Conservation (phyloP, 2,797 vertebrate genomes). For the Parotocinclus haroldoi region DNA sequence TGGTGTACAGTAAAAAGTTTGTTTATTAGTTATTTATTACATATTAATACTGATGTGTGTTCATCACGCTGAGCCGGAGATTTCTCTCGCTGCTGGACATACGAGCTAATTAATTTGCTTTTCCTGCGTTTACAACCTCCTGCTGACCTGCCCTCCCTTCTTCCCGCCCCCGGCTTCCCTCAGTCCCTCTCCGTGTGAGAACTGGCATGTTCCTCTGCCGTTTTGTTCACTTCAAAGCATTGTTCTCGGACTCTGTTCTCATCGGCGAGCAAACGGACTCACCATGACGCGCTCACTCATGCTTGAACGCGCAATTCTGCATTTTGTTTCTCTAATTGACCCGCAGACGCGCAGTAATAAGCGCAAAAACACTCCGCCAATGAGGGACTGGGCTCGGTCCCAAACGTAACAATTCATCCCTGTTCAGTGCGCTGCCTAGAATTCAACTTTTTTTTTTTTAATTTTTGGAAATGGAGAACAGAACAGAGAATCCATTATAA, state of each 20-base stretch:
- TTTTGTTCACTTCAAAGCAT: slow-evolving; percentile 72
- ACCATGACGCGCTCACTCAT: slow-evolving; percentile 76
- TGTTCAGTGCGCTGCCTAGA: slow-evolving; percentile 1
- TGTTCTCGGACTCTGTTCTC: slow-evolving; percentile 53
- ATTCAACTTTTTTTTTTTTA: neutral
- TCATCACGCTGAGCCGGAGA: slow-evolving; percentile 4
- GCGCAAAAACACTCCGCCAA: slow-evolving; percentile 59
- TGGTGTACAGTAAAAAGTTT: too few relatives aligned
- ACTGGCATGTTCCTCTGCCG: slow-evolving; percentile 63
- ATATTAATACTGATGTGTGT: neutral
- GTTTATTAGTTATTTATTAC: too few relatives aligned
- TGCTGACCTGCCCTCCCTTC: slow-evolving; percentile 49
- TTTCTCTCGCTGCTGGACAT: slow-evolving; percentile 49
- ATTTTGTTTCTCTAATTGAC: slow-evolving; percentile 68
- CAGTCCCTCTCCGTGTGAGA: slow-evolving; percentile 64
- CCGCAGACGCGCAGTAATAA: slow-evolving; percentile 66
- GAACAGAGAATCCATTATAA: neutral
- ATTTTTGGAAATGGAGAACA: neutral
- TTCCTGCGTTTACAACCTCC: slow-evolving; percentile 46
- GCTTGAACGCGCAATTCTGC: slow-evolving; percentile 72
- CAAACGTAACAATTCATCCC: neutral
- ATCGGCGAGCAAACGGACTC: slow-evolving; percentile 69
- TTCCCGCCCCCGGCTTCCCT: slow-evolving; percentile 45
- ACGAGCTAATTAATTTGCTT: slow-evolving; percentile 66
- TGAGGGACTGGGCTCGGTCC: slow-evolving; percentile 18